Conservation (phyloP, 1,140 invertebrate genomes). For the Stenopsyche tienmushanensis region DNA sequence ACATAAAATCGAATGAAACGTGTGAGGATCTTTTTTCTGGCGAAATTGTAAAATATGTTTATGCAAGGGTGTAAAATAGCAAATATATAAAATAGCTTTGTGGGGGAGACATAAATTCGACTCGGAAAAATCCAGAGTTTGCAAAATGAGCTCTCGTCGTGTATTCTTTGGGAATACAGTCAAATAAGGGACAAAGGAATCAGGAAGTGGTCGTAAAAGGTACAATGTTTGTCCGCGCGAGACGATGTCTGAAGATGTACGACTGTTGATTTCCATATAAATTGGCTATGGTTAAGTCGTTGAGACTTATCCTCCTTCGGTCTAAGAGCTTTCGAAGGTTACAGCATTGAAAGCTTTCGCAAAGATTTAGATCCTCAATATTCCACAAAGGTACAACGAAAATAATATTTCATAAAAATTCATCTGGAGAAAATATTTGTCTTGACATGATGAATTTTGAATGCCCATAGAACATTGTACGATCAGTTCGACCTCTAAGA, state of each 20-base stretch:
- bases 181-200: background rate
- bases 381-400: too few species aligned
- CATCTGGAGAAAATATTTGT: too few species aligned
- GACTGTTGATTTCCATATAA: slow-evolving; percentile 28
- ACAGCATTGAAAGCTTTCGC: background rate
- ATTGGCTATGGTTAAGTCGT: slow-evolving; percentile 22
- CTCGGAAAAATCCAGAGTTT: background rate
- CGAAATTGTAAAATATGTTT: too few species aligned
- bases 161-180: background rate
- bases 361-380: too few species aligned
- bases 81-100: too few species aligned
- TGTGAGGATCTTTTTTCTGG: too few species aligned
- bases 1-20: too few species aligned
- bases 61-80: too few species aligned
- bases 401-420: too few species aligned
- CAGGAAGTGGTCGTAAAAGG: background rate
- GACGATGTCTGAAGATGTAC: slow-evolving; percentile 15
- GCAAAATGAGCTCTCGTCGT: background rate
- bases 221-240: slow-evolving; percentile 5
- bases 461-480: too few species aligned
- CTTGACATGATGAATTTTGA: too few species aligned
- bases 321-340: slow-evolving; percentile 4
- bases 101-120: background rate
- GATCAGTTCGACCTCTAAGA: too few species aligned
- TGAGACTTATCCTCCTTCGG: slow-evolving; percentile 12